phyloP scores from a whole-genome alignment of 2,888 invertebrate species.

The Notocelia uddmanniana region DNA sequence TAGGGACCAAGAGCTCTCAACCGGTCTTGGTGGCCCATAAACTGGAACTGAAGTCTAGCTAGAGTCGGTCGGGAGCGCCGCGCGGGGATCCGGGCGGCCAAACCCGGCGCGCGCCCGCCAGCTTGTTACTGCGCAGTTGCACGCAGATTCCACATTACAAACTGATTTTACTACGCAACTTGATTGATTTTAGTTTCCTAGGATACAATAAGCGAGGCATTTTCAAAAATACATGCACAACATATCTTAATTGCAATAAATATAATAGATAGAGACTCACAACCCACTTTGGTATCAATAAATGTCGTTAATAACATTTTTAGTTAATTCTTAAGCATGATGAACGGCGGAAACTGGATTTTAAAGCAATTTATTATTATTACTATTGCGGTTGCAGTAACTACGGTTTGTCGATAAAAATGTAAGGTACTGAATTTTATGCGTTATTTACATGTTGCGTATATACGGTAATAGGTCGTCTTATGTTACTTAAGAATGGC shows the following conservation, averaged over 20 bases:
- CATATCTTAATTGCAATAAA: background rate
- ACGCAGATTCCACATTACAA: slow-evolving; percentile 40
- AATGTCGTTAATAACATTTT: too few species aligned
- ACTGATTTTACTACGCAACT: slow-evolving; percentile 40
- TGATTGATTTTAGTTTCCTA: slow-evolving; percentile 38
- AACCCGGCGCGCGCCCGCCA: slow-evolving; percentile 18
- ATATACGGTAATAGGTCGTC: too few species aligned
- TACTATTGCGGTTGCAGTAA: background rate
- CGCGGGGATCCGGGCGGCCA: slow-evolving; percentile 25
- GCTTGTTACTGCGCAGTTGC: slow-evolving; percentile 43
- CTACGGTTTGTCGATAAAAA: background rate
- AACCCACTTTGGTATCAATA: background rate
- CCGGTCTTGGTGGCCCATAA: slow-evolving; percentile 46
- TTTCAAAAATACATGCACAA: slow-evolving; percentile 17
- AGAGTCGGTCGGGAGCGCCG: slow-evolving; percentile 20
- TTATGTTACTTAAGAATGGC: too few species aligned
- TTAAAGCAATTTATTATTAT: background rate
- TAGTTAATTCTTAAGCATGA: too few species aligned
- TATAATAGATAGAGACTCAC: background rate
- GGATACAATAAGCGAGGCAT: background rate
- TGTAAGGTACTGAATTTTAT: background rate
- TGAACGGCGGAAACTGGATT: too few species aligned
- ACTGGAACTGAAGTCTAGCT: slow-evolving; percentile 41
- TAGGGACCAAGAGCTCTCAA: slow-evolving; percentile 45
- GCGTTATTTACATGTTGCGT: too few species aligned